Conservation (phyloP, 2,888 invertebrate genomes). For the Graphium colonna region DNA sequence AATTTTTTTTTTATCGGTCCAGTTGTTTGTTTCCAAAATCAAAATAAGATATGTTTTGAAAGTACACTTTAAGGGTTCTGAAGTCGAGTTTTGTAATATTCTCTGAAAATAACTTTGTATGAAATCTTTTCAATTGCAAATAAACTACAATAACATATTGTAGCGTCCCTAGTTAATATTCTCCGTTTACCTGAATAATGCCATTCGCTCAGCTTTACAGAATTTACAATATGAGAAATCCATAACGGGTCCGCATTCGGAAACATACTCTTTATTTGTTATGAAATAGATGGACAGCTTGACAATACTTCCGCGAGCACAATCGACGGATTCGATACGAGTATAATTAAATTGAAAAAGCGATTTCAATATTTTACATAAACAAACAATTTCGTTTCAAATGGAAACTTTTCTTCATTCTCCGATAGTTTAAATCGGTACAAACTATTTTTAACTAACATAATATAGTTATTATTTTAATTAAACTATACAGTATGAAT, state of each 20-base stretch:
- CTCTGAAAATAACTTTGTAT: too few relatives aligned
- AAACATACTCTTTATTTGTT: slow-evolving; percentile 55
- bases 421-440: too few relatives aligned
- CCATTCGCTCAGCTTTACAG: slow-evolving; percentile 40
- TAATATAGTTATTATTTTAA: too few relatives aligned
- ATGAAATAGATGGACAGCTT: slow-evolving; percentile 45
- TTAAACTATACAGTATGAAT: too few relatives aligned
- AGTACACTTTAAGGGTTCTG: too few relatives aligned
- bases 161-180: slow-evolving; percentile 36
- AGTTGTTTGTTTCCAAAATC: too few relatives aligned
- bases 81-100: too few relatives aligned
- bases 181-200: slow-evolving; percentile 37
- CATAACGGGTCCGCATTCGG: slow-evolving; percentile 52
- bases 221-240: slow-evolving; percentile 45
- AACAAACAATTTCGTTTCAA: slow-evolving; percentile 2
- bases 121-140: too few relatives aligned
- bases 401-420: neutral
- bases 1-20: too few relatives aligned
- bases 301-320: slow-evolving; percentile 45
- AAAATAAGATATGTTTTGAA: too few relatives aligned
- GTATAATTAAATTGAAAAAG: slow-evolving; percentile 45
- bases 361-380: slow-evolving; percentile 26
- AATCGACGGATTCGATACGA: slow-evolving; percentile 36
- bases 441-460: too few relatives aligned
- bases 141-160: slow-evolving; percentile 18